phyloP scores from a whole-genome alignment of 2,797 vertebrate genomes.

The Enoplosus armatus region DNA sequence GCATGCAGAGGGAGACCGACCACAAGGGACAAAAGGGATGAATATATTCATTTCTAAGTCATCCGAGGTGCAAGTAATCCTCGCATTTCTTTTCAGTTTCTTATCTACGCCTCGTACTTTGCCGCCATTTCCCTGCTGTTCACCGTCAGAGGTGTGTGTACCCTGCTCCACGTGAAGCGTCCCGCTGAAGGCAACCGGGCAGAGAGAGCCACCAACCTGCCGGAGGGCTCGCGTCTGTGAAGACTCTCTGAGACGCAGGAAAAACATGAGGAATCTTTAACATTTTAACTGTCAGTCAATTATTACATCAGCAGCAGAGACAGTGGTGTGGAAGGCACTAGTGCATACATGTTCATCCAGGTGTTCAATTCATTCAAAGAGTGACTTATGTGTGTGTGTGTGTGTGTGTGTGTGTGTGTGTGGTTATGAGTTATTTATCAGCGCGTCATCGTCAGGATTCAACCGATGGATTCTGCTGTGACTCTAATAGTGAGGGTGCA shows the following conservation, averaged over 20 bases:
- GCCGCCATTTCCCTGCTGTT: constrained; percentile 63
- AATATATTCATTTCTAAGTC: neutral
- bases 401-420: too few species aligned
- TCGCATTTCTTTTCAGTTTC: constrained; percentile 50
- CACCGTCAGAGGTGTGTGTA: constrained; percentile 56
- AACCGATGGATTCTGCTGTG: neutral
- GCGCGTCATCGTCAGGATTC: neutral
- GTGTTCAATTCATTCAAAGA: neutral
- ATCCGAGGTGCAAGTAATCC: neutral
- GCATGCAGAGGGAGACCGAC: neutral
- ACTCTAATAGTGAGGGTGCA: neutral
- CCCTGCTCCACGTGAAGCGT: constrained; percentile 9
- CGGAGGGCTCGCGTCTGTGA: constrained; percentile 10
- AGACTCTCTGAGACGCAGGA: neutral
- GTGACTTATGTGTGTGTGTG: too few species aligned
- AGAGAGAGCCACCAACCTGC: constrained; percentile 37
- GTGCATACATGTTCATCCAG: neutral
- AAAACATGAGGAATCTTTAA: neutral
- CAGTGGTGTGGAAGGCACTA: neutral
- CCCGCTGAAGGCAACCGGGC: neutral
- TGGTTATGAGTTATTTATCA: neutral
- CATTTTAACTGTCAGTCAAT: neutral
- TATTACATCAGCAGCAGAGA: neutral
- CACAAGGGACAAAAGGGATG: neutral
- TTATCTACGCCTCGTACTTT: constrained; percentile 61